phyloP scores from a whole-genome alignment of 2,113 vertebrate genomes.

The Mastomys natalensis region DNA sequence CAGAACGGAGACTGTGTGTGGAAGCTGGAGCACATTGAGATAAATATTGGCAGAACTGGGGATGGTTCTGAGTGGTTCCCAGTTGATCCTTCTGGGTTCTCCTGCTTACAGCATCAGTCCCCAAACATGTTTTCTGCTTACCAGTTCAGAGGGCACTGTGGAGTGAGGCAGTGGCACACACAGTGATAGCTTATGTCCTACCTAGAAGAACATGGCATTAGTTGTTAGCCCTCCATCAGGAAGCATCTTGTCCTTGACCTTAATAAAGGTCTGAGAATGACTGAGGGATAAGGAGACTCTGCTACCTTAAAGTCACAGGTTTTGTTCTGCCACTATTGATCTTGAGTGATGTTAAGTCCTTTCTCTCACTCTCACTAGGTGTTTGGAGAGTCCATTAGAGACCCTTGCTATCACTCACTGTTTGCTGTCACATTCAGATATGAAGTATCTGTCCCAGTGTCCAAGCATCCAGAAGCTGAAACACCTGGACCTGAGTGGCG shows the following conservation, averaged over 20 bases:
- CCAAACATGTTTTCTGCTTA: background rate
- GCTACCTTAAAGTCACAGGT: background rate
- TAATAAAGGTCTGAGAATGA: background rate
- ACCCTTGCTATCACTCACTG: background rate
- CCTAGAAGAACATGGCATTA: too few relatives aligned
- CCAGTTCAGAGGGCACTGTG: background rate
- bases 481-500: background rate
- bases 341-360: too few relatives aligned
- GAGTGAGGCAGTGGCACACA: background rate
- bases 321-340: too few relatives aligned
- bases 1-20: background rate
- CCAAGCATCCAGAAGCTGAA: background rate
- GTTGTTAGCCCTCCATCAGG: background rate
- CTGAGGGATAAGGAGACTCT: too few relatives aligned
- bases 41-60: too few relatives aligned
- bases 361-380: background rate
- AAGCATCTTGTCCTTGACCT: background rate
- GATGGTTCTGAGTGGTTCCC: background rate
- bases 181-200: too few relatives aligned
- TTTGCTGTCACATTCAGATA: background rate
- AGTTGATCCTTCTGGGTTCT: background rate
- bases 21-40: background rate
- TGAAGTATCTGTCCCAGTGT: background rate
- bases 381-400: background rate
- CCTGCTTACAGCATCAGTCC: too few relatives aligned